A percentile compares a stretch with the other conserved stretches of the same genome.
Evolutionary conservation across 2,888 invertebrate genomes (phyloP).

Genomic region (Netelia melanura): DNA sequence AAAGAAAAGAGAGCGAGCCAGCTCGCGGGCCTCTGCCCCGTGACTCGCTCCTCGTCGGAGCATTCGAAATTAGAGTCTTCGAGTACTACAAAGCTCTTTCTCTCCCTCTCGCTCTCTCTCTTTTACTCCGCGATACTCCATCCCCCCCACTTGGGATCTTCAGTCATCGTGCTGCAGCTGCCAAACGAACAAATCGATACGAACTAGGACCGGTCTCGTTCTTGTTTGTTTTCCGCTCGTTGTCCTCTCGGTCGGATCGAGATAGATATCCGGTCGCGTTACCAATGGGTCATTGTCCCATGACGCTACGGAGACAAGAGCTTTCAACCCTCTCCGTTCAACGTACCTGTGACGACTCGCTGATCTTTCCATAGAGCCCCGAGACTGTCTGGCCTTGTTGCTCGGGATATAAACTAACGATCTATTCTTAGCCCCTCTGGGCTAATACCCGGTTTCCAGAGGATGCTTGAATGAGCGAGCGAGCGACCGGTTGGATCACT

Average conservation of each 20-base stretch:
- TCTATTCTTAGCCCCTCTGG: slow-evolving; percentile 23
- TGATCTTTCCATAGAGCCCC: slow-evolving; percentile 5
- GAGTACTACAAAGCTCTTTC: slow-evolving; percentile 51
- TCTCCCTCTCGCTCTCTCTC: slow-evolving; percentile 11
- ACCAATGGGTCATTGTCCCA: slow-evolving; percentile 8
- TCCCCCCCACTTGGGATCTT: neutral
- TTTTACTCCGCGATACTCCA: neutral
- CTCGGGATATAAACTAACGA: slow-evolving; percentile 22
- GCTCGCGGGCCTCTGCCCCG: slow-evolving; percentile 9
- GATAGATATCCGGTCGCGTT: too few species aligned
- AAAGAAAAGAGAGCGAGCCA: slow-evolving; percentile 50
- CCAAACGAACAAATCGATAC: too few species aligned
- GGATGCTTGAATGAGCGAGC: too few species aligned
- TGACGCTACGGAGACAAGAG: slow-evolving; percentile 15
- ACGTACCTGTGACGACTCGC: neutral
- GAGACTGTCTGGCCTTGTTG: slow-evolving; percentile 32
- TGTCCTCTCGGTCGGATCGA: too few species aligned
- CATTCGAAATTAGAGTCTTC: slow-evolving; percentile 63
- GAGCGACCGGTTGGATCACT: too few species aligned
- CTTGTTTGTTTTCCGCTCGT: too few species aligned
- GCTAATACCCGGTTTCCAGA: too few species aligned
- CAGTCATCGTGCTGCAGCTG: neutral
- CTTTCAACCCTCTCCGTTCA: slow-evolving; percentile 21
- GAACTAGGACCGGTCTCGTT: too few species aligned
- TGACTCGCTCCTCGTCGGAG: slow-evolving; percentile 14